phyloP scores from a whole-genome alignment of 2,113 vertebrate genomes.

The Nestor notabilis region DNA sequence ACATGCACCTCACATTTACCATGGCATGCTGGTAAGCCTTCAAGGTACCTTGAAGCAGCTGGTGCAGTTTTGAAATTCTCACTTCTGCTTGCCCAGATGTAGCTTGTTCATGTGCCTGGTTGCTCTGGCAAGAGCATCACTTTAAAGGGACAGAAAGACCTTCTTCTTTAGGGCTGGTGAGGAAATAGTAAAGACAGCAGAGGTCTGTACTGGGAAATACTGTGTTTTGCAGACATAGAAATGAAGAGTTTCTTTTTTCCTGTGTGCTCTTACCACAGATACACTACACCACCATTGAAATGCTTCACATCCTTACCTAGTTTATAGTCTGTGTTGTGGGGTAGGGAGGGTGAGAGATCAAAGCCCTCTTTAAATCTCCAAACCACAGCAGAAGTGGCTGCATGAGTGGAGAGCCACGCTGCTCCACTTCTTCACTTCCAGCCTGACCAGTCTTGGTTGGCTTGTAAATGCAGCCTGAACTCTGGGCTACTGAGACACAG shows the following conservation, averaged over 20 bases:
- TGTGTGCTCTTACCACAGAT: not conserved
- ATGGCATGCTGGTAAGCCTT: not conserved
- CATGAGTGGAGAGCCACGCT: not conserved
- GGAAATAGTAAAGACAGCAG: not conserved
- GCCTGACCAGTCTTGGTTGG: not conserved
- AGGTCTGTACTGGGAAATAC: not conserved
- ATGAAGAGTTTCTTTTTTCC: not conserved
- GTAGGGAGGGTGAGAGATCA: not conserved
- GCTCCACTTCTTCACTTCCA: not conserved
- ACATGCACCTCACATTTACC: not conserved
- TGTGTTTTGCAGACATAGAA: not conserved
- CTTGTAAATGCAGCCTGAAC: not conserved
- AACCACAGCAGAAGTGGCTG: conserved; percentile 19
- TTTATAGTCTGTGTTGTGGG: conserved; percentile 42
- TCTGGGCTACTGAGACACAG: not conserved
- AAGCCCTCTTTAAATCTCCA: conserved; percentile 17
- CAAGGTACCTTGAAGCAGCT: not conserved
- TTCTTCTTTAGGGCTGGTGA: not conserved
- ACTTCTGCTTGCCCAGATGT: not conserved
- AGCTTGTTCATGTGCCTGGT: not conserved
- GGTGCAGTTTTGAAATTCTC: not conserved
- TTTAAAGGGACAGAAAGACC: not conserved
- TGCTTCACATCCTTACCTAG: not conserved
- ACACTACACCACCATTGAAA: not conserved
- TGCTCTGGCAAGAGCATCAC: not conserved